Evolutionary conservation across 2,113 vertebrate genomes (phyloP).

Genomic region (Limnothrissa miodon): DNA sequence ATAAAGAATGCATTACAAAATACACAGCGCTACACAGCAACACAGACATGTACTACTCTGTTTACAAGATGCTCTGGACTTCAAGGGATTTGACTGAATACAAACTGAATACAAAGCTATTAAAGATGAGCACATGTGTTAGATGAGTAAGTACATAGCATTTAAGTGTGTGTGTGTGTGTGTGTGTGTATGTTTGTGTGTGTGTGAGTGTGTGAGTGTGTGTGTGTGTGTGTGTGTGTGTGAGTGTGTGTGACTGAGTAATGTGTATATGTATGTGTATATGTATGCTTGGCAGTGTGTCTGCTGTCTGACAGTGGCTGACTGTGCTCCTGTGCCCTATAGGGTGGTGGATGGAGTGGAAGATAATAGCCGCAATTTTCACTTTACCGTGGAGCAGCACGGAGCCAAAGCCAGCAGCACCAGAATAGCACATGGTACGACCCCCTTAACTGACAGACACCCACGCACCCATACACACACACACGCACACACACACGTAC

Average conservation of each 20-base stretch:
- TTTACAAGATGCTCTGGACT: too few species aligned
- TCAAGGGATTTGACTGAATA: not conserved
- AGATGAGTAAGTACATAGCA: not conserved
- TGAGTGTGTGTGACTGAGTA: not conserved
- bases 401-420: constrained; percentile 46
- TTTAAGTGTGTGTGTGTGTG: not conserved
- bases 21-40: too few species aligned
- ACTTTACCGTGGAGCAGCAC: constrained; percentile 71
- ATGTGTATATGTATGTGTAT: too few species aligned
- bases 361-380: constrained; percentile 79
- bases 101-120: not conserved
- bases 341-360: constrained; percentile 95
- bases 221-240: not conserved
- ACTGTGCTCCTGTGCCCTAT: constrained; percentile 7
- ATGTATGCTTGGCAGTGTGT: not conserved
- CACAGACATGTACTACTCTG: too few species aligned
- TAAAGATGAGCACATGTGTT: not conserved
- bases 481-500: not conserved
- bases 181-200: not conserved
- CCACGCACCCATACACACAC: constrained; percentile 1
- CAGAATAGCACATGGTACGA: constrained; percentile 56
- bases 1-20: too few species aligned
- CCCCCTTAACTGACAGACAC: constrained; percentile 22
- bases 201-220: not conserved
- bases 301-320: not conserved